A percentile compares a stretch with the other conserved stretches of the same genome.
phyloP scores from a whole-genome alignment of 2,113 vertebrate species.

The Romanogobio albipinnatus region DNA sequence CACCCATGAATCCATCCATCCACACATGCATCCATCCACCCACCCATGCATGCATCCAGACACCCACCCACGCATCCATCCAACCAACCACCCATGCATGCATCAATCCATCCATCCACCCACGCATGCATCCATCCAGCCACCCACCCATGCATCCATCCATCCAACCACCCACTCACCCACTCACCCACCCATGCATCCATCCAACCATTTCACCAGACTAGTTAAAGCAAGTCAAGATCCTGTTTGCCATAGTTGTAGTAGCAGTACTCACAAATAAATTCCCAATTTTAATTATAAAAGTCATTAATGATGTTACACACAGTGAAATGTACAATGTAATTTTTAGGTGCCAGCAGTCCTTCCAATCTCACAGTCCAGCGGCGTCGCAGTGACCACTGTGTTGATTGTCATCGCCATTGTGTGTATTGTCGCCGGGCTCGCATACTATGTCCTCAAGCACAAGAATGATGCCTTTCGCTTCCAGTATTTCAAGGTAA shows the following conservation, averaged over 20 bases:
- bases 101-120: too few species aligned
- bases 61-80: background rate
- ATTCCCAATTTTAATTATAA: background rate
- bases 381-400: constrained; percentile 54
- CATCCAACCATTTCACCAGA: too few species aligned
- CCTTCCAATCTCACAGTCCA: constrained; percentile 48
- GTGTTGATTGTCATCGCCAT: constrained; percentile 66
- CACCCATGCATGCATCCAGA: too few species aligned
- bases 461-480: constrained; percentile 77
- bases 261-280: background rate
- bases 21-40: background rate
- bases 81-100: too few species aligned
- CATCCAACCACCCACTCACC: too few species aligned
- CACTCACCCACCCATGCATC: too few species aligned
- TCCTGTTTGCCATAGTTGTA: too few species aligned
- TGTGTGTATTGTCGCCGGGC: constrained; percentile 63
- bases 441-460: constrained; percentile 74
- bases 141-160: too few species aligned
- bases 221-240: too few species aligned
- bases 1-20: too few species aligned
- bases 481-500: constrained; percentile 84
- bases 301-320: background rate
- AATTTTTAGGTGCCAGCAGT: constrained; percentile 42
- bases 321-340: background rate
- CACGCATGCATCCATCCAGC: too few species aligned